phyloP scores from a whole-genome alignment of 1,140 invertebrate species.

The Ooceraea biroi region DNA sequence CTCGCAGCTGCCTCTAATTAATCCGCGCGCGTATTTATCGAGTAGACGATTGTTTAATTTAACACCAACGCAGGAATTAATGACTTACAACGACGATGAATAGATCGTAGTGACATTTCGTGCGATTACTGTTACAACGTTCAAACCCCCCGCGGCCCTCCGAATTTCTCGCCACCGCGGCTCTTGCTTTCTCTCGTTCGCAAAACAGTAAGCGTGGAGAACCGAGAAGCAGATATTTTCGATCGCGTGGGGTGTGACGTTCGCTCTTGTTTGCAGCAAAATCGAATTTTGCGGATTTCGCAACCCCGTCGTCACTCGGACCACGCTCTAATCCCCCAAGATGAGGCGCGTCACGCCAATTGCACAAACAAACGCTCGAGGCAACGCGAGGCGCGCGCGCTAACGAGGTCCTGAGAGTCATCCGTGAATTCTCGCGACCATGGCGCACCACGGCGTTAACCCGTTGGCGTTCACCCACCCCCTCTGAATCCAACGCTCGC shows the following conservation, averaged over 20 bases:
- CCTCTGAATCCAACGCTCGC: neutral
- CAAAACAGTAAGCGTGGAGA: neutral
- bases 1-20: slow-evolving; percentile 17
- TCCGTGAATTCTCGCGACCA: slow-evolving; percentile 23
- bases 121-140: slow-evolving; percentile 26
- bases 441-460: slow-evolving; percentile 29
- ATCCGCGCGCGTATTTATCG: slow-evolving; percentile 55
- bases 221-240: neutral
- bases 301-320: neutral
- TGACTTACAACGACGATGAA: slow-evolving; percentile 33
- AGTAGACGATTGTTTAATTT: slow-evolving; percentile 58
- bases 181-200: slow-evolving; percentile 5
- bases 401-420: slow-evolving; percentile 34
- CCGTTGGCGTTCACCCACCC: slow-evolving; percentile 20
- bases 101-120: slow-evolving; percentile 22
- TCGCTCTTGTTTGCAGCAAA: neutral
- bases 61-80: slow-evolving; percentile 44
- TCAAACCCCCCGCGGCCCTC: neutral
- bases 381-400: slow-evolving; percentile 41
- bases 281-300: neutral
- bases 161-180: slow-evolving; percentile 20
- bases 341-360: neutral
- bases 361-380: neutral
- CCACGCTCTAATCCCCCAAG: neutral
- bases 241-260: neutral